Base-by-base conservation (phyloP, 1,140 invertebrate genomes). In the Chironomus striatipennis region DNA sequence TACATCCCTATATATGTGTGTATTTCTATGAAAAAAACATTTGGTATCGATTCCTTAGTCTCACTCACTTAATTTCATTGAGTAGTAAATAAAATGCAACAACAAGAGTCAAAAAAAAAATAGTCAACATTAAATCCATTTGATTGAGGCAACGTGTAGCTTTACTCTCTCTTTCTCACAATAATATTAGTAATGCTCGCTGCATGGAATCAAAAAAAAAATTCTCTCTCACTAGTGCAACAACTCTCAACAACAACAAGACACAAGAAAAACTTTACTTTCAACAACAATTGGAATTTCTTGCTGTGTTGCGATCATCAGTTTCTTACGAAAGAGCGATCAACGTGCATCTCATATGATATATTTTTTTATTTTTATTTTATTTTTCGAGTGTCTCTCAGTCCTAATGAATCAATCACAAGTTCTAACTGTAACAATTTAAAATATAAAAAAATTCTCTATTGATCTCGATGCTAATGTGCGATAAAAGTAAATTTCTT, bases 381-480 rank as follows among this genome's bases (percentile, higher is more conserved):
- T n/a, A n/a, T n/a, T 20, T 70, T 70, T 2, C 1, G 7, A 70
- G 20, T 70, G 18, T 70, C 6, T 34, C 1, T 34, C 24, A 15
- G 20, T 21, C 65, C 10, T 70, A 70, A 70, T 70, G 65, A 70
- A 70, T 70, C 17, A 70, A 70, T 70, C 65, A 70, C 65, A 70
- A 20, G 20, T 70, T 70, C 65, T 70, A 70, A 70, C 65, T 70
- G 65, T 70, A 70, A 20, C 65, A 21, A 17, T 17, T 18, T 18
- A 2, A 70, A 70, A 10, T 1, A 34, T 1, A 34, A 34, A 34
- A 5, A 34, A 34, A 2, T 20, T 70, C 65, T 18, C 65, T 18
- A 20, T 70, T 70, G 17, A 21, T 70, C 65, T 70, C 65, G 1
- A 17, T 18, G 17, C 18, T 70, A 70, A 20, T 20, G n/a, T 70